Conservation (phyloP, 2,113 vertebrate genomes). For the Sapajus apella region DNA sequence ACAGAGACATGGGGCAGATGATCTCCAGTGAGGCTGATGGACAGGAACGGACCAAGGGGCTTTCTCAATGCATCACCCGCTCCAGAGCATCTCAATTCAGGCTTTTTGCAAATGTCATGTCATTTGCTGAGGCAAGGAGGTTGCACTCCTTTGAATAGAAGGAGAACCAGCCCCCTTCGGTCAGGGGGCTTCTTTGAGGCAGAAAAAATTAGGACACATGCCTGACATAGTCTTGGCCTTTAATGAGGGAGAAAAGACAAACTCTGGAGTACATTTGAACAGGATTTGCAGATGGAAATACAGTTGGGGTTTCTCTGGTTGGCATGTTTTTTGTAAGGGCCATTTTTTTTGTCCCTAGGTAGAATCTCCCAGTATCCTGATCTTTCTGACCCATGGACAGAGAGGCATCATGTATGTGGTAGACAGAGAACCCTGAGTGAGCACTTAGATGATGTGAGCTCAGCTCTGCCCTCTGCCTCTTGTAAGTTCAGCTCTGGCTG, state of each 20-base stretch:
- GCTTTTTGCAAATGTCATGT: conserved; percentile 52
- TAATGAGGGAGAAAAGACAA: not conserved
- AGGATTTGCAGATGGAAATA: not conserved
- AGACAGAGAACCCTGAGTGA: not conserved
- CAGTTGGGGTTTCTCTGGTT: not conserved
- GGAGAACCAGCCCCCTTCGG: not conserved
- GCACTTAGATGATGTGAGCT: not conserved
- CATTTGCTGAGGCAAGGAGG: not conserved
- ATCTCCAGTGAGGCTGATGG: not conserved
- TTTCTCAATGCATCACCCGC: not conserved
- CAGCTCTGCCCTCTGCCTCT: accelerated
- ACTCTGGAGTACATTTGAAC: not conserved
- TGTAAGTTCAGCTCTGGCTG: not conserved
- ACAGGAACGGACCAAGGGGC: not conserved
- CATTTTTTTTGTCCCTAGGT: not conserved
- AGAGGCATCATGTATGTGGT: not conserved
- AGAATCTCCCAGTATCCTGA: not conserved
- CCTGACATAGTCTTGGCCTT: conserved; percentile 14
- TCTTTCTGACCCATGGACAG: not conserved
- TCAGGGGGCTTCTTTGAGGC: conserved; percentile 49
- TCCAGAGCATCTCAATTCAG: not conserved
- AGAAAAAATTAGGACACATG: conserved; percentile 44
- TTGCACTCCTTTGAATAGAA: not conserved
- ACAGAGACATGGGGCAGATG: not conserved
- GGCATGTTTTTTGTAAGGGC: not conserved